These are phyloP conservation scores for Epinephelus awoara DNA, from an alignment of 2,797 vertebrate species.

Conservation along the genomic window DNA sequence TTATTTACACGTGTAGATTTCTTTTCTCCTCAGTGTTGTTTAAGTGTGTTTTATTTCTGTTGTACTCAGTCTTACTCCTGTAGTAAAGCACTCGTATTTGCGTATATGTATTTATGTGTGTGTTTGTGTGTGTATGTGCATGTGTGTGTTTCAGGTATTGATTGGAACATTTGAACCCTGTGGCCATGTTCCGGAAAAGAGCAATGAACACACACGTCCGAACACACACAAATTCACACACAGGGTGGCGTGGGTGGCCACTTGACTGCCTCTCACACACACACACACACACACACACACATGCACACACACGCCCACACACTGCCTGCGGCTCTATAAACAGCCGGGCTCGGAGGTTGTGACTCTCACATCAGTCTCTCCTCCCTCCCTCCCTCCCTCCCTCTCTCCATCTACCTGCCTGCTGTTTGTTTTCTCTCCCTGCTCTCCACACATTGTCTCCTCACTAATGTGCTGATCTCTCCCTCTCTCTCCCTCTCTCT, in stretches of 20 bases:
- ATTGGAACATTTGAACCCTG: conserved; percentile 69
- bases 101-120: neutral
- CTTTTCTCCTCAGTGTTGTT: neutral
- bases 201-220: conserved; percentile 35
- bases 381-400: conserved; percentile 6
- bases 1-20: neutral
- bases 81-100: conserved; percentile 2
- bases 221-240: conserved; percentile 15
- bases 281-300: conserved; percentile 25
- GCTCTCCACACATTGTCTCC: conserved; percentile 27
- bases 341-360: conserved; percentile 67
- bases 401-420: conserved; percentile 36
- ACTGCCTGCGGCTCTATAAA: conserved; percentile 73
- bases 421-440: conserved; percentile 40
- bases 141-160: conserved; percentile 55
- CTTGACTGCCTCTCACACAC: conserved; percentile 45
- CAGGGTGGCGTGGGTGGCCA: conserved; percentile 55
- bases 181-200: conserved; percentile 73
- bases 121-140: neutral
- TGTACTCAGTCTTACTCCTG: neutral
- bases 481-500: neutral
- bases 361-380: conserved; percentile 63
- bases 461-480: conserved; percentile 32
- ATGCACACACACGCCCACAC: conserved; percentile 45
- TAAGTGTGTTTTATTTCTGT: no score